phyloP scores from a whole-genome alignment of 2,888 invertebrate species.

The Macrosoma leucophasiata region DNA sequence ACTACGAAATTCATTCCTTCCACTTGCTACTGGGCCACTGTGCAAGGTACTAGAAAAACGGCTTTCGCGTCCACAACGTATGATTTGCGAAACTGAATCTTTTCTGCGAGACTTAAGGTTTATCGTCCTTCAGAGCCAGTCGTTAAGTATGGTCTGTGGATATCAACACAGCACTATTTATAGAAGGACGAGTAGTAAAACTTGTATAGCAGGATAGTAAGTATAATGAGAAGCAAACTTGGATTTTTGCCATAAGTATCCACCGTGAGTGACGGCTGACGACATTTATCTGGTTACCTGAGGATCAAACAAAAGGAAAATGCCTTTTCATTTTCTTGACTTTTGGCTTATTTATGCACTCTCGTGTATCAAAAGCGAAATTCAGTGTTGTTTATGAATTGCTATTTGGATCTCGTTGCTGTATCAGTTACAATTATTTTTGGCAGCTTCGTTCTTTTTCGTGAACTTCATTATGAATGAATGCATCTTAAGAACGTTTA shows the following conservation, averaged over 20 bases:
- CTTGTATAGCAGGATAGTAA: constrained; percentile 58
- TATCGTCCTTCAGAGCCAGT: constrained; percentile 24
- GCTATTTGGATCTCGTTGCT: too few species aligned
- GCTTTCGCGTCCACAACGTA: constrained; percentile 5
- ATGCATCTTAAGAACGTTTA: too few species aligned
- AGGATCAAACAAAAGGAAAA: constrained; percentile 25
- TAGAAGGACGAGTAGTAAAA: constrained; percentile 63
- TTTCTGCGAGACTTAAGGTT: constrained; percentile 23
- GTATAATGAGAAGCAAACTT: constrained; percentile 52
- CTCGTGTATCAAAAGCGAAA: constrained; percentile 24
- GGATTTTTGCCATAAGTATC: constrained; percentile 44
- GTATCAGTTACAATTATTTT: too few species aligned
- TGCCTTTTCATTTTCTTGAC: constrained; percentile 25
- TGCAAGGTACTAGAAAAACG: constrained; percentile 27
- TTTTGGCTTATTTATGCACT: constrained; percentile 25
- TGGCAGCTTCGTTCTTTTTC: too few species aligned
- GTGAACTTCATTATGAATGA: too few species aligned
- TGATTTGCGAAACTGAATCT: constrained; percentile 27
- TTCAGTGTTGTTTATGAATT: too few species aligned
- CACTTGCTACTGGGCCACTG: constrained; percentile 60
- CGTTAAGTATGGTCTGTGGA: constrained; percentile 28
- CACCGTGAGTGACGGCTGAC: constrained; percentile 35
- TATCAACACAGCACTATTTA: constrained; percentile 47
- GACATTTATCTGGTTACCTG: constrained; percentile 32
- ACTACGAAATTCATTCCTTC: constrained; percentile 57